A percentile compares a stretch with the other conserved stretches of the same genome.
Conservation (phyloP, 2,888 invertebrate genomes). For the Tridacna gigas region DNA sequence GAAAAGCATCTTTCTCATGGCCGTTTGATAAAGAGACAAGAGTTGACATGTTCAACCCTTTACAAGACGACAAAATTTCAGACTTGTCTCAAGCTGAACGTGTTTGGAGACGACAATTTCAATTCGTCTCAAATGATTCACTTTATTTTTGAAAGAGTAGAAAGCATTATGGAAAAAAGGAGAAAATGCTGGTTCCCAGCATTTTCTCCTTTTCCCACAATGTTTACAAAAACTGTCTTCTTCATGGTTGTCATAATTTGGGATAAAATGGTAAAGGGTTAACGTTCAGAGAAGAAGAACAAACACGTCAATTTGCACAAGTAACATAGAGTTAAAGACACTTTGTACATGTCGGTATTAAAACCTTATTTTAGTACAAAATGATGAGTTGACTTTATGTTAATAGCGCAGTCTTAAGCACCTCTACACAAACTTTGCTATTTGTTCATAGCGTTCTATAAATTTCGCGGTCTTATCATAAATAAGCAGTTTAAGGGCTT, state of each 20-base stretch:
- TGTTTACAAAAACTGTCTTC: no score
- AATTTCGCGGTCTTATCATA: slow-evolving; percentile 18
- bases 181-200: no score
- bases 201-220: no score
- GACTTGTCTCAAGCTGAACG: neutral
- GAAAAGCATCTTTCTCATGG: no score
- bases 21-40: no score
- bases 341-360: neutral
- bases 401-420: neutral
- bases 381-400: slow-evolving; percentile 26
- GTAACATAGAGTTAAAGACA: neutral
- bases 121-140: no score
- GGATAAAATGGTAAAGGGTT: no score
- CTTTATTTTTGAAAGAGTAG: no score
- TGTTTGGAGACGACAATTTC: neutral
- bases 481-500: slow-evolving; percentile 26
- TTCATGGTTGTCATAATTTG: no score
- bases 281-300: no score
- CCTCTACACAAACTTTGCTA: slow-evolving; percentile 15
- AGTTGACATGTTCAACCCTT: no score
- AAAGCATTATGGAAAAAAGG: neutral
- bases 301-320: neutral
- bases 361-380: slow-evolving; percentile 15
- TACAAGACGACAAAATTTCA: neutral
- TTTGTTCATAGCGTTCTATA: slow-evolving; percentile 16